These are phyloP conservation scores for Psittacula derbiana DNA, from an alignment of 2,797 vertebrate genomes.

Conservation along the genomic window DNA sequence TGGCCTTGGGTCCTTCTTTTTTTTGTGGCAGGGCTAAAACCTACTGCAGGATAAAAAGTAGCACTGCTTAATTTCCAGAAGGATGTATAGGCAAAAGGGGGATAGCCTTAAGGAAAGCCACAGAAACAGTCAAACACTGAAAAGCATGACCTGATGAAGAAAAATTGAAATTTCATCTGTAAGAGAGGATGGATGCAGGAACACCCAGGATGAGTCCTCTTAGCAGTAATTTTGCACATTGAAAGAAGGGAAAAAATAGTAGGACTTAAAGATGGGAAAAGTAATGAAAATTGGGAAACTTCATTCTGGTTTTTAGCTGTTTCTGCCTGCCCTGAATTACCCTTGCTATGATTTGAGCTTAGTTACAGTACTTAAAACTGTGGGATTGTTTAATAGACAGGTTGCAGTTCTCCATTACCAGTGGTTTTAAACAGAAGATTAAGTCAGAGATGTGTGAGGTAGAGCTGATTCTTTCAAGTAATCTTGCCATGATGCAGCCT, in stretches of 20 bases:
- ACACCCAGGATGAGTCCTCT: background rate
- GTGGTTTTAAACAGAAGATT: background rate
- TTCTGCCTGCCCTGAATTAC: background rate
- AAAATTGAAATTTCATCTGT: background rate
- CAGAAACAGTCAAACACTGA: background rate
- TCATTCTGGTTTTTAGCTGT: background rate
- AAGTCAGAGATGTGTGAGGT: rapidly evolving
- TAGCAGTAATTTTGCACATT: background rate
- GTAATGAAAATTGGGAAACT: background rate
- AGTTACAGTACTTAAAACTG: background rate
- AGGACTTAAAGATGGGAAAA: background rate
- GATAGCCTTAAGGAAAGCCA: background rate
- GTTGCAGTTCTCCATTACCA: background rate
- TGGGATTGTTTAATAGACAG: background rate
- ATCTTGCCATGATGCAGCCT: background rate
- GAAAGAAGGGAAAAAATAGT: background rate
- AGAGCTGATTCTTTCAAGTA: background rate
- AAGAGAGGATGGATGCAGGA: background rate
- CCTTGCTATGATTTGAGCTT: background rate
- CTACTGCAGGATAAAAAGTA: background rate
- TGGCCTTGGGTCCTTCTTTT: background rate
- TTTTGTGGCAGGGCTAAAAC: background rate
- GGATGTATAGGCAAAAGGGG: background rate
- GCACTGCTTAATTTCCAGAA: background rate
- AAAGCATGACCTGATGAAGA: background rate